Evolutionary conservation across 2,888 invertebrate species (phyloP).

Genomic region (Mythimna pallens): DNA sequence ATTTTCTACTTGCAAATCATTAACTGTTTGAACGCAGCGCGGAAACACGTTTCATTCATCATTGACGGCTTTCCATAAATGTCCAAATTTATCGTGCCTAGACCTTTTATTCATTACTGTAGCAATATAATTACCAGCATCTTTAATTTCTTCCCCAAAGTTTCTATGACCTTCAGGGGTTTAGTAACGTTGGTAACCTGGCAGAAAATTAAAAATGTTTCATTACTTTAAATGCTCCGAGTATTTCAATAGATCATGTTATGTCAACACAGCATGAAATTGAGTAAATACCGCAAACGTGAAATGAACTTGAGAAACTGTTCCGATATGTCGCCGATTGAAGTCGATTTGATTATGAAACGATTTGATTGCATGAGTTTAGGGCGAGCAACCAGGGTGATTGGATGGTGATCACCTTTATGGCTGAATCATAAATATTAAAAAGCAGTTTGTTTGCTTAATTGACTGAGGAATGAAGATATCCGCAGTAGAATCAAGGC

Average conservation of each 20-base stretch:
- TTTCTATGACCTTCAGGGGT: slow-evolving; percentile 69
- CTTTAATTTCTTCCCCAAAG: slow-evolving; percentile 39
- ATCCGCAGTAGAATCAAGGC: too few relatives aligned
- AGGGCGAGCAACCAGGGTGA: not conserved
- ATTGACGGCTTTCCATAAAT: slow-evolving; percentile 33
- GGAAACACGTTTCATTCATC: slow-evolving; percentile 6
- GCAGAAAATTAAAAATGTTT: slow-evolving; percentile 71
- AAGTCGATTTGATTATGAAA: slow-evolving; percentile 43
- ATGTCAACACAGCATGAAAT: slow-evolving; percentile 74
- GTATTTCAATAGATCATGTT: slow-evolving; percentile 63
- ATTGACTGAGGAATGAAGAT: too few relatives aligned
- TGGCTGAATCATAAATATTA: slow-evolving; percentile 1
- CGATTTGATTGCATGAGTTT: slow-evolving; percentile 19
- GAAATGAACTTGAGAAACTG: slow-evolving; percentile 57
- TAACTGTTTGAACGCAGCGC: not conserved
- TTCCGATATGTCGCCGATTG: slow-evolving; percentile 40
- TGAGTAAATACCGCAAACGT: slow-evolving; percentile 64
- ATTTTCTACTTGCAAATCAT: not conserved
- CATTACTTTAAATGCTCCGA: slow-evolving; percentile 64
- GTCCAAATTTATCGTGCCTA: slow-evolving; percentile 14
- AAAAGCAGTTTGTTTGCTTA: not conserved
- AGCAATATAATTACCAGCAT: slow-evolving; percentile 38
- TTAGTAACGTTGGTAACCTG: slow-evolving; percentile 67
- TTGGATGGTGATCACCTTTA: not conserved
- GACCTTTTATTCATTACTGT: slow-evolving; percentile 37